Evolutionary conservation across 2,797 vertebrate genomes (phyloP).

Genomic region (Bufotes viridis): DNA sequence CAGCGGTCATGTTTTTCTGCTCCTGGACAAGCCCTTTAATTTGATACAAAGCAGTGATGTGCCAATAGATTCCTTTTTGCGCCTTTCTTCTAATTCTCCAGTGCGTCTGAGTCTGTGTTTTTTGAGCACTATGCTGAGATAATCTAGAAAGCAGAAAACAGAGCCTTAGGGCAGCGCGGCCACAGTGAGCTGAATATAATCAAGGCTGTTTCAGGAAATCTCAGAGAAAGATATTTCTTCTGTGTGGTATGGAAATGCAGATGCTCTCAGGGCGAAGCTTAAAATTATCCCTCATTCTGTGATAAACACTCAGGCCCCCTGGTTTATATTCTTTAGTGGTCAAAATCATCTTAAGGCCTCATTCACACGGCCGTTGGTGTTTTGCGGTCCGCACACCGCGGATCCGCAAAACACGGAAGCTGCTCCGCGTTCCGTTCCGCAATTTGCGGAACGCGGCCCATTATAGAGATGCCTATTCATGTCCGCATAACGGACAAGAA

Average conservation of each 20-base stretch:
- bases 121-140: background rate
- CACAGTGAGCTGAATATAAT: conserved; percentile 15
- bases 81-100: background rate
- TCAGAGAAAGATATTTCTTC: background rate
- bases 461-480: too few species aligned
- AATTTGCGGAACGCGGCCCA: too few species aligned
- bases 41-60: background rate
- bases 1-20: background rate
- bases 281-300: background rate
- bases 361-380: too few species aligned
- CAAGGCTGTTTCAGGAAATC: conserved; percentile 10
- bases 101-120: background rate
- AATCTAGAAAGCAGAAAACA: conserved; percentile 34
- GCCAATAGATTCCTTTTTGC: too few species aligned
- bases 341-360: background rate
- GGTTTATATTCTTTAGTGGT: background rate
- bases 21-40: background rate
- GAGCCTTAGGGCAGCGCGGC: conserved; percentile 7
- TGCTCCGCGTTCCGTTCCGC: too few species aligned
- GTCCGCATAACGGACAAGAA: too few species aligned
- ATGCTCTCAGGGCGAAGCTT: background rate
- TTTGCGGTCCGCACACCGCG: too few species aligned
- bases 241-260: conserved; percentile 9
- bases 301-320: background rate
- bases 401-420: too few species aligned